phyloP scores from a whole-genome alignment of 2,888 invertebrate species.

The Cephus nigrinus region DNA sequence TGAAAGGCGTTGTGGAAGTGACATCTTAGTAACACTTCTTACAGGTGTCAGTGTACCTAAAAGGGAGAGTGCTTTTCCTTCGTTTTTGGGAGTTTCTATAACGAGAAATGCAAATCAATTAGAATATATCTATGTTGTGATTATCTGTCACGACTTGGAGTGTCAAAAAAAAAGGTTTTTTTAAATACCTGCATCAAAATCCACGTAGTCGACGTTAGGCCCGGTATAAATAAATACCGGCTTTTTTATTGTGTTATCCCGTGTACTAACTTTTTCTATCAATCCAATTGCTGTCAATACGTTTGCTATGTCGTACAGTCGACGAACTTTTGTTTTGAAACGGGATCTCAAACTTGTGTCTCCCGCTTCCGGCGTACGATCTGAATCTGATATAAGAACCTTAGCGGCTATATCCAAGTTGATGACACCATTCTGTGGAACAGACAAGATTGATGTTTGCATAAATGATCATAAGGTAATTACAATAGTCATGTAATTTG shows the following conservation, averaged over 20 bases:
- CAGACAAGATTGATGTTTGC: constrained; percentile 21
- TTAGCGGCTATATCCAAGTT: constrained; percentile 77
- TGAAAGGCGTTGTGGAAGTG: constrained; percentile 9
- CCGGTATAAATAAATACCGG: constrained; percentile 77
- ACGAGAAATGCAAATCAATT: constrained; percentile 18
- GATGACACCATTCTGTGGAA: constrained; percentile 72
- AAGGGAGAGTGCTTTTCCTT: constrained; percentile 30
- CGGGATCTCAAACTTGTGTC: constrained; percentile 59
- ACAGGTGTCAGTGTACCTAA: constrained; percentile 46
- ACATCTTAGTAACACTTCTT: constrained; percentile 23
- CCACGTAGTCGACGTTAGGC: constrained; percentile 54
- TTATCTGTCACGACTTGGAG: not conserved
- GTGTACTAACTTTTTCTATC: constrained; percentile 76
- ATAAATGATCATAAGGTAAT: constrained; percentile 15
- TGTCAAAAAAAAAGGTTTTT: not conserved
- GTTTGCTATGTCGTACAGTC: constrained; percentile 83
- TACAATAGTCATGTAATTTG: not conserved
- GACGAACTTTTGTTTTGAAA: constrained; percentile 76
- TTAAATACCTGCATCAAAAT: constrained; percentile 38
- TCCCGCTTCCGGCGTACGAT: constrained; percentile 66
- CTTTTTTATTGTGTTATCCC: constrained; percentile 72
- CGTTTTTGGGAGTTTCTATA: constrained; percentile 35
- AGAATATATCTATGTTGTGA: not conserved
- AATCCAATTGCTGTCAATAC: constrained; percentile 80
- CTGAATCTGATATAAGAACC: constrained; percentile 72